A percentile compares a stretch with the other conserved stretches of the same genome.
phyloP scores from a whole-genome alignment of 1,140 invertebrate species.

The Drosophila chauvacae region DNA sequence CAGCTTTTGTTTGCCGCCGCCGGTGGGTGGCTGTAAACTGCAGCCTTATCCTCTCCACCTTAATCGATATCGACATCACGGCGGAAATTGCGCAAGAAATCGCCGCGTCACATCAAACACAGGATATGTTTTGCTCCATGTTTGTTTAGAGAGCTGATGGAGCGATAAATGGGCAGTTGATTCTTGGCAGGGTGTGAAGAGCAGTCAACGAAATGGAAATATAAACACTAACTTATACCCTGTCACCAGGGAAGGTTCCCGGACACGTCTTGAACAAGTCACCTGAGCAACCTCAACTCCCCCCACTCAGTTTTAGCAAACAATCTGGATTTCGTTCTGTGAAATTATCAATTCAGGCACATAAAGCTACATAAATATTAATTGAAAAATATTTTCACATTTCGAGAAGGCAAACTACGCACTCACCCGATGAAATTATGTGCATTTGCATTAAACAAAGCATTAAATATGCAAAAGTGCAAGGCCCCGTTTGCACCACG shows the following conservation, averaged over 20 bases:
- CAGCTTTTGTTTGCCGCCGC: slow-evolving; percentile 69
- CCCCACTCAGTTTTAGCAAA: slow-evolving; percentile 6
- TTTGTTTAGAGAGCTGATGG: slow-evolving; percentile 19
- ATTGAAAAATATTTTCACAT: slow-evolving; percentile 80
- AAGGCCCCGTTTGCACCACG: slow-evolving; percentile 29
- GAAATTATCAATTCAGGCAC: slow-evolving; percentile 72
- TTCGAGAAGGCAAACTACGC: slow-evolving; percentile 67
- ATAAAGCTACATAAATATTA: slow-evolving; percentile 82
- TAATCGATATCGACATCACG: slow-evolving; percentile 64
- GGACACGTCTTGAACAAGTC: neutral
- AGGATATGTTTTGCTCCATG: slow-evolving; percentile 6
- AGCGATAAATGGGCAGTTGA: slow-evolving; percentile 3
- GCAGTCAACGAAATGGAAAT: neutral
- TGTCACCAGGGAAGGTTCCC: neutral
- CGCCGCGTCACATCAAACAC: slow-evolving; percentile 28
- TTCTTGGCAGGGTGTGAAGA: neutral
- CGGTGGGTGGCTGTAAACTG: slow-evolving; percentile 48
- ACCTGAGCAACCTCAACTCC: neutral
- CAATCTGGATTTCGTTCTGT: slow-evolving; percentile 3
- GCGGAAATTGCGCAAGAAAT: slow-evolving; percentile 76
- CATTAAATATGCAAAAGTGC: slow-evolving; percentile 83
- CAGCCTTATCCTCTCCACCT: slow-evolving; percentile 53
- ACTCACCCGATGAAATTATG: slow-evolving; percentile 74
- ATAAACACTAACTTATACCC: neutral
- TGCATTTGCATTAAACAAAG: slow-evolving; percentile 83